A percentile compares a stretch with the other conserved stretches of the same genome.
These are phyloP conservation scores for Dreissena rostriformis DNA, from an alignment of 1,140 invertebrate species.

Conservation along the genomic window DNA sequence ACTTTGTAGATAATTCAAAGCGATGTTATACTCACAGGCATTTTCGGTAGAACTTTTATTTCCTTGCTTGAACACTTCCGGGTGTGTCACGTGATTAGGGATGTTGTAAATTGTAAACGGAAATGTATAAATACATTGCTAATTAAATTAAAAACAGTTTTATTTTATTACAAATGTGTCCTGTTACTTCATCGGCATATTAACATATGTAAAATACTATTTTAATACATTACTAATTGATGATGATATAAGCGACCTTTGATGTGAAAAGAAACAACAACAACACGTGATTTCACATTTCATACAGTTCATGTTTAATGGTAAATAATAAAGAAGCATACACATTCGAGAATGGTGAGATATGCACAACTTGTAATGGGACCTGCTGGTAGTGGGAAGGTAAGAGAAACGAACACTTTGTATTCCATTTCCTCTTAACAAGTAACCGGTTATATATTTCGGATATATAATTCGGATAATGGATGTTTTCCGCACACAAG, in stretches of 20 bases:
- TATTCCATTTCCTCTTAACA: too few species aligned
- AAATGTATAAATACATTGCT: too few species aligned
- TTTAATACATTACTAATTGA: neutral
- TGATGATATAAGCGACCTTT: conserved; percentile 17
- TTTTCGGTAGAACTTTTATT: conserved; percentile 17
- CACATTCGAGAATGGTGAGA: conserved; percentile 79
- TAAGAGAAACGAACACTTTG: conserved; percentile 71
- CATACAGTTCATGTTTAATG: neutral
- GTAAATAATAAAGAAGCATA: neutral
- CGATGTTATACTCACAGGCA: conserved; percentile 58
- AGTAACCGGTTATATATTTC: too few species aligned
- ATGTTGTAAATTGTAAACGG: too few species aligned
- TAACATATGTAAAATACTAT: too few species aligned
- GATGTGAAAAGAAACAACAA: neutral
- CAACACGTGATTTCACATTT: neutral
- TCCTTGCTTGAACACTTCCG: conserved; percentile 51
- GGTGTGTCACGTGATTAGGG: conserved; percentile 56
- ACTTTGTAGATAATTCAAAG: neutral
- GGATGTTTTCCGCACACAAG: too few species aligned
- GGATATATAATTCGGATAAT: too few species aligned
- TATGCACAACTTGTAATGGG: conserved; percentile 98
- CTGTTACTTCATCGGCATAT: too few species aligned
- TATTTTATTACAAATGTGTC: too few species aligned
- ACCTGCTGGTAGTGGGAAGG: conserved; percentile 97
- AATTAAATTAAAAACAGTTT: too few species aligned